Conservation (phyloP, 92 coral and sea anemone genomes). For the Actinostola sp. region DNA sequence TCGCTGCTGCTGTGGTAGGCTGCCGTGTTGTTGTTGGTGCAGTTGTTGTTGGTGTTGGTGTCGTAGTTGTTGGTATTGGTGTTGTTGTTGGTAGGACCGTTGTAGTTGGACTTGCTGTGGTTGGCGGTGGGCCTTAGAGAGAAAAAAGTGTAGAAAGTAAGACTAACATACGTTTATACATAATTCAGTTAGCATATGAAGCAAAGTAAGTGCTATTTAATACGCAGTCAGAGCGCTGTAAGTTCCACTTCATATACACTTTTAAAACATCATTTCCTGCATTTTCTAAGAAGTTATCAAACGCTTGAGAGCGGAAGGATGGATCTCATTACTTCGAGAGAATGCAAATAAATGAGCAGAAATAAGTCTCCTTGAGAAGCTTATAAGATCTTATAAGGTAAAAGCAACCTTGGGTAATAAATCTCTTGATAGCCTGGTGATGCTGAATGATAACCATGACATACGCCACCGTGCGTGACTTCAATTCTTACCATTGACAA, state of each 20-base stretch:
- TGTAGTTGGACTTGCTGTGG: slow-evolving; percentile 27
- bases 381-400: too few relatives aligned
- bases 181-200: too few relatives aligned
- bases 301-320: too few relatives aligned
- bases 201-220: too few relatives aligned
- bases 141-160: neutral
- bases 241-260: too few relatives aligned
- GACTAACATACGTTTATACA: neutral
- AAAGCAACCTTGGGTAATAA: too few relatives aligned
- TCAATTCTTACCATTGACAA: slow-evolving; percentile 45
- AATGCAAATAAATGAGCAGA: neutral
- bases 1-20: neutral
- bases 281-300: too few relatives aligned
- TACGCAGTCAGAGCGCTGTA: too few relatives aligned
- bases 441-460: slow-evolving; percentile 1
- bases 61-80: slow-evolving; percentile 6
- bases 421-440: too few relatives aligned
- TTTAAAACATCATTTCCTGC: too few relatives aligned
- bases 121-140: slow-evolving; percentile 30
- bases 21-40: neutral
- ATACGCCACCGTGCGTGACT: neutral
- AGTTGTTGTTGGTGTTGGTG: neutral
- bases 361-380: too few relatives aligned
- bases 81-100: slow-evolving; percentile 28
- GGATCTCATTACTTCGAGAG: neutral